These are phyloP conservation scores for Dasysyrphus tricinctus DNA, from an alignment of 2,888 invertebrate genomes.

Conservation along the genomic window DNA sequence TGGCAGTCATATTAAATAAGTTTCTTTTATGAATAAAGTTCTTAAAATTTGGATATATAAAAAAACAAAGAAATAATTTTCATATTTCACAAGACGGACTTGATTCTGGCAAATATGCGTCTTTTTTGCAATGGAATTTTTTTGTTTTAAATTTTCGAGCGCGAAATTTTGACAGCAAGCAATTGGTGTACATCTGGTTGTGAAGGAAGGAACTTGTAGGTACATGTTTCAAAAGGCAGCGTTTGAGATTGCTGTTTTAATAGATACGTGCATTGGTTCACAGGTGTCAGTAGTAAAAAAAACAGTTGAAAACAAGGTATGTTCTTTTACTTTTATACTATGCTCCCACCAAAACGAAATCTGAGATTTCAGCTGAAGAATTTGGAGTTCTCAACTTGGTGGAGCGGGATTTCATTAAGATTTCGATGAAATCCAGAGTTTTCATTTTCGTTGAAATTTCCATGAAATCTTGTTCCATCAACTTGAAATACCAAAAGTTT, in stretches of 20 bases:
- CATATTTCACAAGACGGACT: not conserved
- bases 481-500: too few relatives aligned
- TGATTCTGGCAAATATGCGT: not conserved
- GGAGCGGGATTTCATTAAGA: too few relatives aligned
- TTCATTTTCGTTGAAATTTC: too few relatives aligned
- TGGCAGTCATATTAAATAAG: slow-evolving; percentile 77
- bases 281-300: not conserved
- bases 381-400: too few relatives aligned
- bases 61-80: not conserved
- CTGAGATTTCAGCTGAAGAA: too few relatives aligned
- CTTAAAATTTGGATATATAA: not conserved
- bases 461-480: too few relatives aligned
- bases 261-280: not conserved
- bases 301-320: too few relatives aligned
- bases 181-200: not conserved
- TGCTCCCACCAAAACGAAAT: too few relatives aligned
- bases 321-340: too few relatives aligned
- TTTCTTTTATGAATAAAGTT: not conserved
- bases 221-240: not conserved
- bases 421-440: too few relatives aligned
- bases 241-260: not conserved
- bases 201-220: not conserved
- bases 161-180: slow-evolving; percentile 9
- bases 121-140: not conserved
- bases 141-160: not conserved